Conservation (phyloP, 1,140 invertebrate species). For the Euschistus heros region DNA sequence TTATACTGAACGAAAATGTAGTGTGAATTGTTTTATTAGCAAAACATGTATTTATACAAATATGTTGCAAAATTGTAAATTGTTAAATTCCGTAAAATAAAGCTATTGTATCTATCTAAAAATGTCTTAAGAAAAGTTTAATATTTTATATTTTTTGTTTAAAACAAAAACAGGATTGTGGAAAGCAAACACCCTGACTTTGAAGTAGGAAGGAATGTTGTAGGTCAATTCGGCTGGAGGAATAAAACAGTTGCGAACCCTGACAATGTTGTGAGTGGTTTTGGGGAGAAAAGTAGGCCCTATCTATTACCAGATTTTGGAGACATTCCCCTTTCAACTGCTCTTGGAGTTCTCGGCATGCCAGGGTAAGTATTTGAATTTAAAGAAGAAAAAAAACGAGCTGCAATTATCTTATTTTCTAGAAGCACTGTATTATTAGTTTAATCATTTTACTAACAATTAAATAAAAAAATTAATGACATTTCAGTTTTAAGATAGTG, state of each 20-base stretch:
- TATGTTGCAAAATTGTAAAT: too few relatives aligned
- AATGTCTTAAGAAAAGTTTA: neutral
- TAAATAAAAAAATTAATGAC: too few relatives aligned
- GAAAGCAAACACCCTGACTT: constrained; percentile 50
- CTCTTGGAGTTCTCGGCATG: constrained; percentile 50
- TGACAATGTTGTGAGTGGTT: constrained; percentile 2
- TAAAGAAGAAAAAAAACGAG: too few relatives aligned
- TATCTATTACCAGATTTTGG: constrained; percentile 40
- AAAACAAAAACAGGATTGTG: constrained; percentile 39
- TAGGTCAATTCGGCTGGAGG: constrained; percentile 49
- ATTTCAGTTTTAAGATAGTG: too few relatives aligned
- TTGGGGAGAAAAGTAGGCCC: constrained; percentile 28
- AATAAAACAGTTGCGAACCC: constrained; percentile 37
- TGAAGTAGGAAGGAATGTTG: constrained; percentile 46
- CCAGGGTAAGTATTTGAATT: constrained; percentile 46
- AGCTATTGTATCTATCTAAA: neutral
- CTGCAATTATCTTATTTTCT: too few relatives aligned
- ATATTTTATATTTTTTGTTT: neutral
- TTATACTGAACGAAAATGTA: too few relatives aligned
- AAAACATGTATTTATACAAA: too few relatives aligned
- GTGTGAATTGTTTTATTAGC: too few relatives aligned
- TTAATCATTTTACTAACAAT: too few relatives aligned
- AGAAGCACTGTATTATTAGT: too few relatives aligned
- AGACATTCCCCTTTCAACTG: constrained; percentile 44
- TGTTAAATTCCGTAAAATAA: too few relatives aligned